These are phyloP conservation scores for Halyomorpha halys DNA, from an alignment of 1,140 invertebrate species.

Conservation along the genomic window DNA sequence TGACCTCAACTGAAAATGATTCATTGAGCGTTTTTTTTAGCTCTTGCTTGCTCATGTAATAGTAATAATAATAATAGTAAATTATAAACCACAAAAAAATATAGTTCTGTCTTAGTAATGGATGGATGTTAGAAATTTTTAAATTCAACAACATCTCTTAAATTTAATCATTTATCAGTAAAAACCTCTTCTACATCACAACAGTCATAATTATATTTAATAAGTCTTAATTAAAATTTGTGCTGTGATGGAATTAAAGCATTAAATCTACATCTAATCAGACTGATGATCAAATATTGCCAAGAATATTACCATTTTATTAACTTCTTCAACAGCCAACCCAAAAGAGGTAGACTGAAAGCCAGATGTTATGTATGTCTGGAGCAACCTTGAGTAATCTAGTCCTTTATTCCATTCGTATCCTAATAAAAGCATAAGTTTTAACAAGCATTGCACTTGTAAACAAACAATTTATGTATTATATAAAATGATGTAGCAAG, in stretches of 20 bases:
- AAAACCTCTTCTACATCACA: not conserved
- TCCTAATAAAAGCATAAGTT: constrained; percentile 37
- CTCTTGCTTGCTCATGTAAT: too few species aligned
- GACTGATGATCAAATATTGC: not conserved
- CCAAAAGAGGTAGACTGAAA: constrained; percentile 97
- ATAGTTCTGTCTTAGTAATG: too few species aligned
- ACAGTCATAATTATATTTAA: not conserved
- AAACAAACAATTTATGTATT: not conserved
- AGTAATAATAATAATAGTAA: too few species aligned
- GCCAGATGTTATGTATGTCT: constrained; percentile 70
- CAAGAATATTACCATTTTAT: constrained; percentile 64
- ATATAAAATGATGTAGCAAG: not conserved
- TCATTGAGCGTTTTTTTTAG: too few species aligned
- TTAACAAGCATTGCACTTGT: not conserved
- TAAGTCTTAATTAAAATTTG: not conserved
- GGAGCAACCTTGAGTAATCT: constrained; percentile 73
- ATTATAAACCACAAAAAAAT: too few species aligned
- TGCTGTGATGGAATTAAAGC: not conserved
- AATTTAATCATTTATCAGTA: not conserved
- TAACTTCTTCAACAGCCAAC: constrained; percentile 79
- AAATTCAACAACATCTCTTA: not conserved
- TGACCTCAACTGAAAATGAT: too few species aligned
- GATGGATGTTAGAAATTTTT: too few species aligned
- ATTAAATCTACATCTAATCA: not conserved
- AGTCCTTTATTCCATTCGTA: constrained; percentile 92